A percentile compares a stretch with the other conserved stretches of the same genome.
Conservation (phyloP, 2,888 invertebrate genomes). For the Fabriciana adippe region DNA sequence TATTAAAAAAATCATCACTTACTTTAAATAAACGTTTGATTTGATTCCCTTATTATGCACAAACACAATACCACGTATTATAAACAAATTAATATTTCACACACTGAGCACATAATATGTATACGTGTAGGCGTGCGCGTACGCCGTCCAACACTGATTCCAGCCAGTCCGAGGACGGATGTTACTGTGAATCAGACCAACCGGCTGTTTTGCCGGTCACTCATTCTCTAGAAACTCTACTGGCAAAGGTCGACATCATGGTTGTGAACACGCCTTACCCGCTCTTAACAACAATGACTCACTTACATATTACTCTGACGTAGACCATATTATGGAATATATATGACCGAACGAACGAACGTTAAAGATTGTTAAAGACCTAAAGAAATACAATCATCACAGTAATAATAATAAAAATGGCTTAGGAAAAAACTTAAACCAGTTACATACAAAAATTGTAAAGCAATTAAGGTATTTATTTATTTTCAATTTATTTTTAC, state of each 20-base stretch:
- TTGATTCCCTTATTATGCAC: background rate
- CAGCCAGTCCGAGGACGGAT: slow-evolving; percentile 60
- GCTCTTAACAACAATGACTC: slow-evolving; percentile 35
- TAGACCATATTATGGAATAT: slow-evolving; percentile 19
- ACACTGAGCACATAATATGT: slow-evolving; percentile 62
- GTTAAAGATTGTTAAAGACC: background rate
- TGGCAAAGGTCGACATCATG: slow-evolving; percentile 48
- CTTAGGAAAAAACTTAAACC: background rate
- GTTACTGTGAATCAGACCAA: slow-evolving; percentile 65
- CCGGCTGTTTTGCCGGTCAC: slow-evolving; percentile 55
- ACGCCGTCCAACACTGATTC: slow-evolving; percentile 60
- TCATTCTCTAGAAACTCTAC: slow-evolving; percentile 60
- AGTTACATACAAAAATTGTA: too few relatives aligned
- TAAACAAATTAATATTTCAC: slow-evolving; percentile 55
- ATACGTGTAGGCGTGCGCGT: slow-evolving; percentile 69
- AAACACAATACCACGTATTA: slow-evolving; percentile 5
- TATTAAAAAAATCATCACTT: background rate
- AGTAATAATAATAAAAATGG: background rate
- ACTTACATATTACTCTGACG: slow-evolving; percentile 37
- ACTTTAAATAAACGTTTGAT: slow-evolving; percentile 3
- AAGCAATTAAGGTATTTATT: too few relatives aligned
- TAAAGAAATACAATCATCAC: background rate
- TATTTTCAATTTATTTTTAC: too few relatives aligned
- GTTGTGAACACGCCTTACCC: slow-evolving; percentile 42
- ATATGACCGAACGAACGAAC: background rate